phyloP scores from a whole-genome alignment of 2,113 vertebrate species.

The Albula goreensis region DNA sequence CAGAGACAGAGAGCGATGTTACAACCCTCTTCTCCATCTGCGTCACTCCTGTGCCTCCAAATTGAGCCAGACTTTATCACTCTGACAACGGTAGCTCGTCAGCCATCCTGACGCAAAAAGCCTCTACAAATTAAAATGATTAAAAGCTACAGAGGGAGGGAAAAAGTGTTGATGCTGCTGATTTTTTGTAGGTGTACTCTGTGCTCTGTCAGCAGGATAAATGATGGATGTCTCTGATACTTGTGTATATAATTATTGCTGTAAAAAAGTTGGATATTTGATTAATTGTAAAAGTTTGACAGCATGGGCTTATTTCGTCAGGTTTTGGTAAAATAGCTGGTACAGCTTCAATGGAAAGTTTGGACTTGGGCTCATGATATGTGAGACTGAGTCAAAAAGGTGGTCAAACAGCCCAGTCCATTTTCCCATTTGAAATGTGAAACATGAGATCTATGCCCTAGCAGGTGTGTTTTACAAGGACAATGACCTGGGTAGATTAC shows the following conservation, averaged over 20 bases:
- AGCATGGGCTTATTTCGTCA: background rate
- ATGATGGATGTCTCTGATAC: background rate
- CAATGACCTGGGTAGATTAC: background rate
- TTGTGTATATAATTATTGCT: background rate
- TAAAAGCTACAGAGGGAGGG: background rate
- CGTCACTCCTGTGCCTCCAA: background rate
- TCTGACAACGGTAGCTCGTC: background rate
- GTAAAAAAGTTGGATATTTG: background rate
- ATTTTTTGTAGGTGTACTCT: background rate
- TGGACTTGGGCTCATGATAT: background rate
- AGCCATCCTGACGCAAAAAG: background rate
- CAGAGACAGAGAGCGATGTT: background rate
- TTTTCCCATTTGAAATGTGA: background rate
- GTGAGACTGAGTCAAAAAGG: background rate
- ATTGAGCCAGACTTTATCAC: background rate
- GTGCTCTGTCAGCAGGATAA: background rate
- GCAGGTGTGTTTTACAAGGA: background rate
- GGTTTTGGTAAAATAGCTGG: background rate
- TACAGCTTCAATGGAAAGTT: background rate
- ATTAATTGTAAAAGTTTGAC: background rate
- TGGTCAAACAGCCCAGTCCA: background rate
- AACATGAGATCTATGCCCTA: background rate
- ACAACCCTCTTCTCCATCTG: background rate
- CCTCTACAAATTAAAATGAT: conserved; percentile 4
- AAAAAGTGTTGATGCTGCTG: background rate